These are phyloP conservation scores for Calidris pugnax DNA, from an alignment of 2,113 vertebrate species.

Conservation along the genomic window DNA sequence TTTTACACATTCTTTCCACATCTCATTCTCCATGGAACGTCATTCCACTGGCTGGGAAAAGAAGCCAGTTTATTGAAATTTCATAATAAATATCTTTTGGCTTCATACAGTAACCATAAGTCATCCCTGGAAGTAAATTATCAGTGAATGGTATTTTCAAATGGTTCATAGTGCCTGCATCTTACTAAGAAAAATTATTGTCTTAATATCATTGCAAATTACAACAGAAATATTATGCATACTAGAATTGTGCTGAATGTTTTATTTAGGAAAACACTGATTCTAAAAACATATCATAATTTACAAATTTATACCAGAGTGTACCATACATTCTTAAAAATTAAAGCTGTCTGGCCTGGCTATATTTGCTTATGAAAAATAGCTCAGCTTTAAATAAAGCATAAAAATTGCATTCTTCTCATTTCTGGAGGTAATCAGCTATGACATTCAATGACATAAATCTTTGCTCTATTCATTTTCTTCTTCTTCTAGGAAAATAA, in stretches of 20 bases:
- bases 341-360: conserved; percentile 60
- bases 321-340: conserved; percentile 68
- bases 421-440: conserved; percentile 76
- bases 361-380: conserved; percentile 72
- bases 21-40: neutral
- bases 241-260: neutral
- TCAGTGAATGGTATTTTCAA: neutral
- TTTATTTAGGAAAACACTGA: conserved; percentile 62
- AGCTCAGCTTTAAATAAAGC: conserved; percentile 71
- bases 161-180: neutral
- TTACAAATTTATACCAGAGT: conserved; percentile 52
- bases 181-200: conserved; percentile 28
- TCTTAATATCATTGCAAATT: conserved; percentile 44
- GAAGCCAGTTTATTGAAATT: neutral
- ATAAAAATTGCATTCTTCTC: conserved; percentile 77
- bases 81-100: neutral
- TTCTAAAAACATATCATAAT: conserved; percentile 41
- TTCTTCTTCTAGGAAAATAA: conserved; percentile 65
- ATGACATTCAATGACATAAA: conserved; percentile 74
- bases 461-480: conserved; percentile 70
- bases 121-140: neutral
- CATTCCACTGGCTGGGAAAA: neutral
- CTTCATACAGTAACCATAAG: neutral
- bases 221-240: conserved; percentile 22
- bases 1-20: neutral